Conservation (phyloP, 2,888 invertebrate species). For the Diplolepis rosae region DNA sequence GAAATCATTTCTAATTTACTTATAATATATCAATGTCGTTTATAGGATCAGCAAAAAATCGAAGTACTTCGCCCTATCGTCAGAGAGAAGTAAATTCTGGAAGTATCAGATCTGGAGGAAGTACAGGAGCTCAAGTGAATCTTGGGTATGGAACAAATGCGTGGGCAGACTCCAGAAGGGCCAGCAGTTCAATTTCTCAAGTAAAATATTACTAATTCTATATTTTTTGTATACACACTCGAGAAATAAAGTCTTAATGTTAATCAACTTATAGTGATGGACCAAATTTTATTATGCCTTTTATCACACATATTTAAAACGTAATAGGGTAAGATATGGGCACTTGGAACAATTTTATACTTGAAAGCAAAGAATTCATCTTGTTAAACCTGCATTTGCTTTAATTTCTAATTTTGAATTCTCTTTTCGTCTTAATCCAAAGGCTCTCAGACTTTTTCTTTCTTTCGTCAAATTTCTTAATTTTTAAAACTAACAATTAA, state of each 20-base stretch:
- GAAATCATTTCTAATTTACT: slow-evolving; percentile 21
- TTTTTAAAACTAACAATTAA: too few relatives aligned
- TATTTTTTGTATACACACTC: not conserved
- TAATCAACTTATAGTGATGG: not conserved
- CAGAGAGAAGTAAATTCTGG: slow-evolving; percentile 72
- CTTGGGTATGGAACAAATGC: slow-evolving; percentile 74
- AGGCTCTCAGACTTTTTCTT: too few relatives aligned
- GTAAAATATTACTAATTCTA: slow-evolving; percentile 65
- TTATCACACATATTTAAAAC: too few relatives aligned
- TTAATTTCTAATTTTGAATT: too few relatives aligned
- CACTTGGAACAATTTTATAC: too few relatives aligned
- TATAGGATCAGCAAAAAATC: slow-evolving; percentile 61
- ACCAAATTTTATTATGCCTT: too few relatives aligned
- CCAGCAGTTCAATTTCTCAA: slow-evolving; percentile 85
- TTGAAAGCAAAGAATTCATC: too few relatives aligned
- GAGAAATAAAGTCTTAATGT: not conserved
- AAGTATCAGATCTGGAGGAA: slow-evolving; percentile 74
- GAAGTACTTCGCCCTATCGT: slow-evolving; percentile 80
- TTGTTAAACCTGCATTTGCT: too few relatives aligned
- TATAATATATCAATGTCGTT: not conserved
- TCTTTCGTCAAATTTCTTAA: too few relatives aligned
- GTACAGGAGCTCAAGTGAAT: slow-evolving; percentile 73
- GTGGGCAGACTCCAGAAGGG: slow-evolving; percentile 80
- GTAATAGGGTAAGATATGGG: too few relatives aligned
- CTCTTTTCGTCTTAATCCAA: too few relatives aligned